Conservation (phyloP, 2,888 invertebrate species). For the Drosophila neutralis region DNA sequence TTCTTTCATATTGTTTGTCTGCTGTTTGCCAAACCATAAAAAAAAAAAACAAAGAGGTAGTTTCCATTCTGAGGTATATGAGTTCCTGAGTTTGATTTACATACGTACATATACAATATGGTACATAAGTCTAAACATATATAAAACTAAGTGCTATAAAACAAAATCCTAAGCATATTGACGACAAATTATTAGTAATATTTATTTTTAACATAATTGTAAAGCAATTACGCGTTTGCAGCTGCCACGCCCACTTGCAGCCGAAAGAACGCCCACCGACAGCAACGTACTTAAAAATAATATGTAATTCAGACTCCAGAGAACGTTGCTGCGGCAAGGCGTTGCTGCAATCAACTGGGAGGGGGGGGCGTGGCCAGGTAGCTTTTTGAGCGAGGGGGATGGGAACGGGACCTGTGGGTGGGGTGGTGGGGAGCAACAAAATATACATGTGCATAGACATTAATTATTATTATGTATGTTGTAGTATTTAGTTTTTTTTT, state of each 20-base stretch:
- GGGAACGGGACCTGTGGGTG: neutral
- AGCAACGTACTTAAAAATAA: slow-evolving; percentile 83
- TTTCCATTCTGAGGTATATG: slow-evolving; percentile 83
- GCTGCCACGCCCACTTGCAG: slow-evolving; percentile 36
- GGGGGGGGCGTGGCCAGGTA: slow-evolving; percentile 12
- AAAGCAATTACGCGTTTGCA: slow-evolving; percentile 12
- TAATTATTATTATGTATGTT: slow-evolving; percentile 13
- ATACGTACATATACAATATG: slow-evolving; percentile 28
- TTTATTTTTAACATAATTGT: slow-evolving; percentile 19
- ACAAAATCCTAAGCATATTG: slow-evolving; percentile 32
- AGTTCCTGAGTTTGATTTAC: slow-evolving; percentile 83
- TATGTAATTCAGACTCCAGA: slow-evolving; percentile 85
- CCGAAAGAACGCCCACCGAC: slow-evolving; percentile 4
- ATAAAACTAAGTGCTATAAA: slow-evolving; percentile 41
- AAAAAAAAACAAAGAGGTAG: slow-evolving; percentile 70
- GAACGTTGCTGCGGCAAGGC: slow-evolving; percentile 59
- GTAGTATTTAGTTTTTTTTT: slow-evolving; percentile 9
- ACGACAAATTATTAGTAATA: slow-evolving; percentile 20
- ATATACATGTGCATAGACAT: slow-evolving; percentile 2
- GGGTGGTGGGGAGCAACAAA: neutral
- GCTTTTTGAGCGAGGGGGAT: slow-evolving; percentile 12
- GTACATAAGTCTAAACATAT: slow-evolving; percentile 49
- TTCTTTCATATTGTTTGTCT: slow-evolving; percentile 15
- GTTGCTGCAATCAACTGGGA: slow-evolving; percentile 6
- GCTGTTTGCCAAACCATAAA: slow-evolving; percentile 46